phyloP scores from a whole-genome alignment of 2,113 vertebrate genomes.

The Neopipo cinnamomea region DNA sequence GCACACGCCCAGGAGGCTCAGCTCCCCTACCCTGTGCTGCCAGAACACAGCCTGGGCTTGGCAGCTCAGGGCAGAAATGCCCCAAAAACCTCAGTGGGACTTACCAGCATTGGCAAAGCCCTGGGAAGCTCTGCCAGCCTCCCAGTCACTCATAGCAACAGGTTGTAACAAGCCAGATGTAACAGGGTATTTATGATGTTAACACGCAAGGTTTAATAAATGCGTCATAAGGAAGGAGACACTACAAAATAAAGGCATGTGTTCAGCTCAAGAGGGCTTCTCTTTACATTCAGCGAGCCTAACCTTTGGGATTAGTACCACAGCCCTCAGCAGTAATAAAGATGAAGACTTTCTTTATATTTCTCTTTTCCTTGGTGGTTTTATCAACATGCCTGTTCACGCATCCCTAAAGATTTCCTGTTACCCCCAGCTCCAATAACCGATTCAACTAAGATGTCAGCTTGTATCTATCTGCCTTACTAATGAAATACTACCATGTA shows the following conservation, averaged over 20 bases:
- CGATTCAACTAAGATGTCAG: not conserved
- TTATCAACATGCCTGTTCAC: not conserved
- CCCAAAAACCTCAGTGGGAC: not conserved
- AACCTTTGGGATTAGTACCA: not conserved
- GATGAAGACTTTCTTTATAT: not conserved
- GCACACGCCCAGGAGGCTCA: fast-evolving
- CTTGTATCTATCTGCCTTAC: not conserved
- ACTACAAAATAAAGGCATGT: not conserved
- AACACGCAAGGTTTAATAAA: not conserved
- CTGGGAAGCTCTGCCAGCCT: not conserved
- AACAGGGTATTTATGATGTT: not conserved
- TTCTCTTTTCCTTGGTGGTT: not conserved
- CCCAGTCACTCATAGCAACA: not conserved
- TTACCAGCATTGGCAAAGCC: not conserved
- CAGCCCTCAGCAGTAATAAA: not conserved
- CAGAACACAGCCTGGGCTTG: not conserved
- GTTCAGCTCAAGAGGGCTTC: not conserved
- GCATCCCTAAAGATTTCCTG: not conserved
- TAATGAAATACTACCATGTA: not conserved
- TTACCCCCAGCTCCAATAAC: not conserved
- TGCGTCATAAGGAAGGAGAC: not conserved
- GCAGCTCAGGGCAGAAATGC: not conserved
- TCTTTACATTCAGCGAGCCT: not conserved
- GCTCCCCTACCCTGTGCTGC: not conserved
- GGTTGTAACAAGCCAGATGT: not conserved